Evolutionary conservation across 2,113 vertebrate species (phyloP).

Genomic region (Ochotona curzoniae): DNA sequence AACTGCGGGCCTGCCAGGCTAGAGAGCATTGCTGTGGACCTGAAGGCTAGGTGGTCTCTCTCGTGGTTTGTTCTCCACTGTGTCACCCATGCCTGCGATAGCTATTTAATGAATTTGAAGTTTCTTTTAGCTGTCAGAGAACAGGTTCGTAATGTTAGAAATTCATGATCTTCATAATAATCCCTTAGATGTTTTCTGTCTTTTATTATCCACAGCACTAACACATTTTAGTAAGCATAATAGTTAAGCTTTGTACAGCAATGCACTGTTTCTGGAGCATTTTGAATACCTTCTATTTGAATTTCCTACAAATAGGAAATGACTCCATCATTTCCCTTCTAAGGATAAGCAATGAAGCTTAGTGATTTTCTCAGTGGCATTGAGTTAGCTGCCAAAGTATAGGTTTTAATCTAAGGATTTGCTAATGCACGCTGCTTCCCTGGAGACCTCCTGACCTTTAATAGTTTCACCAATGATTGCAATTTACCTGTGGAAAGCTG

Average conservation of each 20-base stretch:
- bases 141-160: not conserved
- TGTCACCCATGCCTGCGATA: not conserved
- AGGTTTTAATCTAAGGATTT: not conserved
- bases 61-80: not conserved
- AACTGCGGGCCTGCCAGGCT: not conserved
- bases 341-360: slow-evolving; percentile 1
- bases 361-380: not conserved
- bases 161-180: not conserved
- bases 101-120: not conserved
- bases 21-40: accelerated
- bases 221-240: slow-evolving; percentile 7
- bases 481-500: slow-evolving; percentile 18
- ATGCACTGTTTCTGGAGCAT: not conserved
- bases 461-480: not conserved
- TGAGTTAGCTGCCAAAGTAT: slow-evolving; percentile 1
- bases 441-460: not conserved
- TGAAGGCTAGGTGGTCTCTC: not conserved
- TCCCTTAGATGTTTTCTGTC: slow-evolving; percentile 26
- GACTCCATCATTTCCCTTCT: not conserved
- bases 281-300: slow-evolving; percentile 9
- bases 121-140: not conserved
- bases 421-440: not conserved
- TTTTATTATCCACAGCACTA: not conserved
- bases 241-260: slow-evolving; percentile 9
- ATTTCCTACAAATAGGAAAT: slow-evolving; percentile 8